Evolutionary conservation across 2,888 invertebrate species (phyloP), one percentile per base, ranked within the genome.

Genomic region (Hirudinaria manillensis): DNA sequence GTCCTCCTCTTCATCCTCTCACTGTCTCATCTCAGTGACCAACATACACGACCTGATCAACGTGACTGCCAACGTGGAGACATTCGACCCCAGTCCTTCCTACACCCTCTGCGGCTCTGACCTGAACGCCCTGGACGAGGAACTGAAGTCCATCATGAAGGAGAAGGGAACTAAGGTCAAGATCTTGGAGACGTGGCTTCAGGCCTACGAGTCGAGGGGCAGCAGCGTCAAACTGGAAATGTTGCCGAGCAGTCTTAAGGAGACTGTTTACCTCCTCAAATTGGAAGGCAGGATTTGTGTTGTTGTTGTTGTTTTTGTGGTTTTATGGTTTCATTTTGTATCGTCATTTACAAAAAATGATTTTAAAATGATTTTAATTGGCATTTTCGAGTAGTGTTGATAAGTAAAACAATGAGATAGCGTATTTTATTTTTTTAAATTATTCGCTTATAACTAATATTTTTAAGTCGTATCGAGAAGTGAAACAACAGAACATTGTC

Each of bases 41-140:
- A 51, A 72, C 53, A 32, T 72, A 16, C 45, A 72, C 36, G 72
- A 72, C 7, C 29, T 56, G 21, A 51, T 45, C 68, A 36, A 34
- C 68, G 36, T 68, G 1, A 68, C 68, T 1, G 32, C 68, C 34
- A 34, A n/a, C 32, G 32, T 36, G 10, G 68, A 53, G 16, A 72
- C 32, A 1, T n/a, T 53, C 16, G 56, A 72, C 32, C 19, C 21
- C 32, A 27, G n/a, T 10, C 72, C 72, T 19, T 56, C 72, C 29
- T 56, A 72, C 56, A 72, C 72, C 19, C 36, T 72, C 19, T 72
- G 72, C 45, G 72, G 72, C 55, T 53, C 72, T 6, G 56, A 72
- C 16, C 27, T 72, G 56, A 34, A 56, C 55, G 72, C 29, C n/a
- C 53, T 72, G 1, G 45, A 72, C 72, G 56, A 21, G 7, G 72